A percentile compares a stretch with the other conserved stretches of the same genome.
These are phyloP conservation scores for Lagorchestes hirsutus DNA, from an alignment of 2,797 vertebrate species.

Conservation along the genomic window DNA sequence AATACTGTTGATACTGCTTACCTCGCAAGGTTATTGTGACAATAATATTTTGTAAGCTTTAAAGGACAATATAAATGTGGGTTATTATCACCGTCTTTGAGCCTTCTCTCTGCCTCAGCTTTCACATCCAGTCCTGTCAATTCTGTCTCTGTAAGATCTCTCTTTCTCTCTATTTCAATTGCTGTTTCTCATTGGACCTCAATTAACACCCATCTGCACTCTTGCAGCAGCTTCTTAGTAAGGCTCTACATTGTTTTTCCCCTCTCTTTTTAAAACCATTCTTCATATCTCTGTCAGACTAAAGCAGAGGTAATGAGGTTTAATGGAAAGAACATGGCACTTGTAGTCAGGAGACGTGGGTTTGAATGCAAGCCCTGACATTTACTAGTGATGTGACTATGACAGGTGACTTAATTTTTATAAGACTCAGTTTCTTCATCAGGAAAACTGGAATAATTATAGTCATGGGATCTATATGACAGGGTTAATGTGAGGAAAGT, in stretches of 20 bases:
- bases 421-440: neutral
- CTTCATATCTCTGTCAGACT: neutral
- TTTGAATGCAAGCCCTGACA: neutral
- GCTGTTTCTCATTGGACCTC: neutral
- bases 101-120: neutral
- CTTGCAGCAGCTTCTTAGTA: neutral
- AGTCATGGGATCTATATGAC: neutral
- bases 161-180: neutral
- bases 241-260: neutral
- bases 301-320: neutral
- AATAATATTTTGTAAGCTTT: neutral
- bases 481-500: neutral
- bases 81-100: neutral
- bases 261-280: neutral
- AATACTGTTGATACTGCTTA: neutral
- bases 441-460: neutral
- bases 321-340: neutral
- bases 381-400: neutral
- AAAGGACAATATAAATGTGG: neutral
- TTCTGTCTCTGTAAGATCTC: neutral
- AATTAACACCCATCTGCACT: neutral
- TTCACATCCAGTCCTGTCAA: neutral
- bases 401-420: neutral
- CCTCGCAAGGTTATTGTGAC: neutral
- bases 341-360: neutral